Evolutionary conservation across 2,113 vertebrate species (phyloP), one percentile per base, ranked within the genome.

Genomic region (Paradisaea rubra): DNA sequence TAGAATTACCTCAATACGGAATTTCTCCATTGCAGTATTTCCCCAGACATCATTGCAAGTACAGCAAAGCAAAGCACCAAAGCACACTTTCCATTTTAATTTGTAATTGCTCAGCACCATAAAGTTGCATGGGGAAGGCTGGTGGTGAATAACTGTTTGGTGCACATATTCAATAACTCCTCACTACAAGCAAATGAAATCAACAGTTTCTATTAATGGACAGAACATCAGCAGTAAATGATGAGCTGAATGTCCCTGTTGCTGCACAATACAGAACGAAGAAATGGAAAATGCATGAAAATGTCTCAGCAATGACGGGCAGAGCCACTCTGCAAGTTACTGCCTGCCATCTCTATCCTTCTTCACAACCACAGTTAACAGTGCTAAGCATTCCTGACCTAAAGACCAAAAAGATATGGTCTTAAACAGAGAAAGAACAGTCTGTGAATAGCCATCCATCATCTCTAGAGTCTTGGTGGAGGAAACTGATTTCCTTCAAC

Each of bases 31-130:
- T 86, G 64, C 80, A 84, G 54, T 68, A 93, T 94, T 88, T 97
- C 92, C 61, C 82, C 70, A 89, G 81, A 47, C 59, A 91, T 91
- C 52, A 88, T 3, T 81, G 54, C 82, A 96, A 95, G 49, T 92
- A 53, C 76, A 56, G 78, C 81, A 94, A 90, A 94, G 77, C 15
- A 41, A 96, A 94, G 91, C 83, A 94, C 44, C 87, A 91, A 63
- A 49, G 22, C 74, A 97, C 90, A 45, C 64, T 96, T 90, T 79
- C 84, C 88, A 56, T 93, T 92, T 97, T 97, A 93, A 97, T 96
- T 95, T 93, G 82, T 60, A 96, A 96, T 89, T 96, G 71, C 86
- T 94, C 72, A 93, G 69, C 86, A 94, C 86, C 92, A 85, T 82
- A 77, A 93, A 93, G 87, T 70, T 86, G 63, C 54, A 70, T 81